Conservation (phyloP, 2,888 invertebrate genomes). For the Watsonalla cultraria region DNA sequence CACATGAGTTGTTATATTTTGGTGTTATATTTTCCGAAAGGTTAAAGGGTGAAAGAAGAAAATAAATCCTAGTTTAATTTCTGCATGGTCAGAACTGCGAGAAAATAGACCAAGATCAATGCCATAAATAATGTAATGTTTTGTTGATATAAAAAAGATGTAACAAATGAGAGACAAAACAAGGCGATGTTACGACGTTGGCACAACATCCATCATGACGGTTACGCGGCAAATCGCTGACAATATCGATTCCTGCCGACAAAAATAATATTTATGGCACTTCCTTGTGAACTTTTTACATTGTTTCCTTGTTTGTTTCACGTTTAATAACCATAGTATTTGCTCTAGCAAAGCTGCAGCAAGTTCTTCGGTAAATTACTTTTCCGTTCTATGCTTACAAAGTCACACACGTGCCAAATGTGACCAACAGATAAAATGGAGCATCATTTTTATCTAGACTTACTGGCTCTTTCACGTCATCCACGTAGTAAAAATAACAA, state of each 20-base stretch:
- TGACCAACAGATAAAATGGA: no score
- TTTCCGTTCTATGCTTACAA: no score
- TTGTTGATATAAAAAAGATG: slow-evolving; percentile 16
- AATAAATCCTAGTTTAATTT: slow-evolving; percentile 3
- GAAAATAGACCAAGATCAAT: not conserved
- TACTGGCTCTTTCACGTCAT: no score
- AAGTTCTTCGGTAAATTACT: no score
- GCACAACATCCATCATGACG: slow-evolving; percentile 49
- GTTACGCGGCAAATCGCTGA: slow-evolving; percentile 57
- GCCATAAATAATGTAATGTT: slow-evolving; percentile 4
- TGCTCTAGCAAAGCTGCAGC: no score
- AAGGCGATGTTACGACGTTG: slow-evolving; percentile 38
- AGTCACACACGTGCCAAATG: no score
- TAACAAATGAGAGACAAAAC: slow-evolving; percentile 35
- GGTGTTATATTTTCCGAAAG: no score
- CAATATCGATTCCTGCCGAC: slow-evolving; percentile 54
- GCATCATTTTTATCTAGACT: no score
- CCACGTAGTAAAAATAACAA: no score
- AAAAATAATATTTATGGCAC: slow-evolving; percentile 55
- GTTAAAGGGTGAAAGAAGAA: no score
- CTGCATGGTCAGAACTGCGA: slow-evolving; percentile 4
- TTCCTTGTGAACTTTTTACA: slow-evolving; percentile 43
- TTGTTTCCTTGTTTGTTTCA: slow-evolving; percentile 48
- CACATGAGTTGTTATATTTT: no score
- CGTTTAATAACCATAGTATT: slow-evolving; percentile 20